Base-by-base conservation (phyloP, 2,797 vertebrate genomes). In the Myotis pilosus region DNA sequence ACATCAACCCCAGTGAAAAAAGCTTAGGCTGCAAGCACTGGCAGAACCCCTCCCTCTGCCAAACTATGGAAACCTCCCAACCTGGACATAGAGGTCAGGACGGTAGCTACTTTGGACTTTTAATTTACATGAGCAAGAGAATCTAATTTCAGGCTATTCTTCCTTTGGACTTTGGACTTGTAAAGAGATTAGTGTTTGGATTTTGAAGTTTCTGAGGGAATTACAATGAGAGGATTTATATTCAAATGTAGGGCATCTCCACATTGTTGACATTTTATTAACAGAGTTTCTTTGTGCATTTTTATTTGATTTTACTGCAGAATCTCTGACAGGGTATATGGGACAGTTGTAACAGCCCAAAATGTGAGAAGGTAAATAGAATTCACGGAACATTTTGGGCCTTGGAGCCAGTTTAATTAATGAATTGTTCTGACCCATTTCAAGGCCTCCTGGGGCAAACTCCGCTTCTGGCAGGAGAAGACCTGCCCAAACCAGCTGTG, bases 371-470 rank as follows among this genome's bases (percentile, higher is more conserved):
- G 41, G n/a, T 44, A 96, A 82, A 85, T 30, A 89, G 44, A 85
- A 75, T 16, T 55, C 7, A 57, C 8, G 78, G 66, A 93, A 78
- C 0, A 44, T 17, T 91, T 95, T 87, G 47, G 88, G 57, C 22
- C 22, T 83, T 83, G 23, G 33, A 76, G 30, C 60, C 30, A n/a
- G 74, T 74, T 92, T 94, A 95, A 95, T 87, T 82, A 92, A 74
- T 74, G 51, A 28, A 94, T 75, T 92, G 81, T 94, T 96, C 81
- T 93, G 57, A 93, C 28, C 76, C 72, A 91, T 80, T 89, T 95
- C 64, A 96, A 64, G 38, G 55, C 53, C 23, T 55, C 78, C 15
- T 55, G 36, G 6, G 84, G 80, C 80, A 84, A 89, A 93, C 49
- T 81, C 38, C 84, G 41, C 28, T 92, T 47, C 19, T 53, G 51